Conservation (phyloP, 2,113 vertebrate genomes). For the Sturnus vulgaris region DNA sequence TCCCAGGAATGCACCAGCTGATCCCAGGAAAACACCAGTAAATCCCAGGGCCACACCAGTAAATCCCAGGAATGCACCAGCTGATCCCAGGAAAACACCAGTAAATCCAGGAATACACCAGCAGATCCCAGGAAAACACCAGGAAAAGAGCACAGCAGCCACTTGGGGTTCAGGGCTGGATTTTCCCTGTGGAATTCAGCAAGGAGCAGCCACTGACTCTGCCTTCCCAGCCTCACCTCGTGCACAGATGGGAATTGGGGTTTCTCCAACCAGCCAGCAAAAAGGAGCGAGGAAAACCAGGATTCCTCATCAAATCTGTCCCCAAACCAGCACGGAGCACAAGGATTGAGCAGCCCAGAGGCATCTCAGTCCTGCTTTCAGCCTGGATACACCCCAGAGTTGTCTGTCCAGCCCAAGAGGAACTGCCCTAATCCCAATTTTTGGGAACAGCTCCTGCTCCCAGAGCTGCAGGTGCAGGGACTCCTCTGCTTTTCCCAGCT, state of each 20-base stretch:
- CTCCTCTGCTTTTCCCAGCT: not conserved
- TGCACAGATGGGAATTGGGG: fast-evolving
- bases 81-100: fast-evolving
- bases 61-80: not conserved
- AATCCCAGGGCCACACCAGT: not conserved
- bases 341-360: not conserved
- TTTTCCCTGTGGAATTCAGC: not conserved
- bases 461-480: not conserved
- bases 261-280: not conserved
- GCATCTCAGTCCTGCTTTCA: not conserved
- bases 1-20: fast-evolving
- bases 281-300: not conserved
- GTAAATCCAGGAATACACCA: too few species aligned
- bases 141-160: not conserved
- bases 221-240: fast-evolving
- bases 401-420: not conserved
- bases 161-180: not conserved
- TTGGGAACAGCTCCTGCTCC: not conserved
- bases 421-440: fast-evolving
- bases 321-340: not conserved
- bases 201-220: not conserved
- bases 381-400: not conserved
- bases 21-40: fast-evolving
- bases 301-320: not conserved
- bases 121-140: too few species aligned